phyloP scores from a whole-genome alignment of 1,140 invertebrate species.

The Homarus americanus region DNA sequence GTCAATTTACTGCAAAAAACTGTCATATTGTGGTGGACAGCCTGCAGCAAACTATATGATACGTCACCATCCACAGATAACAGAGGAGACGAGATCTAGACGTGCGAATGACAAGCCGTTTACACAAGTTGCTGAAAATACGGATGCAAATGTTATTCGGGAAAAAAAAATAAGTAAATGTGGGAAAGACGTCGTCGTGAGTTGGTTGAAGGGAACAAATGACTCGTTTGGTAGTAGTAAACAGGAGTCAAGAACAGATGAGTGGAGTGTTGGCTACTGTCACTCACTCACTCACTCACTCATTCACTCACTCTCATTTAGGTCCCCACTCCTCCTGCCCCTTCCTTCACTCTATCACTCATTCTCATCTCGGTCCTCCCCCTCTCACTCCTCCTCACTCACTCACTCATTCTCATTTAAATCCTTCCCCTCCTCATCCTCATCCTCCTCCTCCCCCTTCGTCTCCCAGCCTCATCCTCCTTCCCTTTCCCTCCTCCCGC shows the following conservation, averaged over 20 bases:
- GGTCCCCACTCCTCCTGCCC: neutral
- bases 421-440: too few relatives aligned
- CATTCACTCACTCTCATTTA: neutral
- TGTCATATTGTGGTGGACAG: neutral
- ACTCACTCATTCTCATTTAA: neutral
- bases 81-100: neutral
- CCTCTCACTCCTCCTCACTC: neutral
- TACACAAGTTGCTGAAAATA: slow-evolving; percentile 12
- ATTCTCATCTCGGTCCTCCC: too few relatives aligned
- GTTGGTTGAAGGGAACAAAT: neutral
- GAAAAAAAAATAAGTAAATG: neutral
- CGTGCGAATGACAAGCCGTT: slow-evolving; percentile 16
- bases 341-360: neutral
- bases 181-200: neutral
- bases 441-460: neutral
- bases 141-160: slow-evolving; percentile 9
- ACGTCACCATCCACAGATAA: neutral
- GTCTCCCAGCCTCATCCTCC: neutral
- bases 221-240: neutral
- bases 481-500: neutral
- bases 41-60: neutral
- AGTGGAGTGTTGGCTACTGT: too few relatives aligned
- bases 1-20: neutral
- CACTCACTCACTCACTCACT: neutral
- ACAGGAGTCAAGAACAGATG: too few relatives aligned